A percentile compares a stretch with the other conserved stretches of the same genome.
Conservation (phyloP, 2,797 vertebrate genomes). For the Lagocephalus sceleratus region DNA sequence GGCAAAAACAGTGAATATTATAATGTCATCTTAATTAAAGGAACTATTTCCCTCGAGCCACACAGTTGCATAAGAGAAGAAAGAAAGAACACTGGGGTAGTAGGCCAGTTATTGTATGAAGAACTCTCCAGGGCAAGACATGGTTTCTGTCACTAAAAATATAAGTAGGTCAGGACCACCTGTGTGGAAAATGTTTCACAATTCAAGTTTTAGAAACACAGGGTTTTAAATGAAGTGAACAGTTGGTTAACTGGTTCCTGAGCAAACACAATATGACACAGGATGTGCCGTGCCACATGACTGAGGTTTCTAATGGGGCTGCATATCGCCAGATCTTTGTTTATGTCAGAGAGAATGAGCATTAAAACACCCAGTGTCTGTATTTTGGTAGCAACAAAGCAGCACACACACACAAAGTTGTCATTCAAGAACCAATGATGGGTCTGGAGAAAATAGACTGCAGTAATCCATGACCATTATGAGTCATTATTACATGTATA, state of each 20-base stretch:
- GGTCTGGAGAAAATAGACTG: conserved; percentile 10
- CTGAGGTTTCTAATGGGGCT: conserved; percentile 31
- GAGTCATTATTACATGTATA: background rate
- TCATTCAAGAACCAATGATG: conserved; percentile 19
- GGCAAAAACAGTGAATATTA: too few relatives aligned
- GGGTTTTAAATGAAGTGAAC: conserved; percentile 3
- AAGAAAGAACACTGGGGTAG: too few relatives aligned
- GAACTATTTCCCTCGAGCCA: too few relatives aligned
- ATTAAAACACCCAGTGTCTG: conserved; percentile 43
- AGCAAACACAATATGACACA: conserved; percentile 36
- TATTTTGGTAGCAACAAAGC: conserved; percentile 42
- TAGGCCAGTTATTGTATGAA: background rate
- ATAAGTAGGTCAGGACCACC: background rate
- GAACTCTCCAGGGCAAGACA: background rate
- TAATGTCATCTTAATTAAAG: too few relatives aligned
- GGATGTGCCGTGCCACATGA: conserved; percentile 26
- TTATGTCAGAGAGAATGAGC: conserved; percentile 28
- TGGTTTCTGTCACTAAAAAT: background rate
- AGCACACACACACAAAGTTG: conserved; percentile 26
- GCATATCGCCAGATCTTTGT: conserved; percentile 39
- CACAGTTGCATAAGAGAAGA: too few relatives aligned
- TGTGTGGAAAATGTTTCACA: conserved; percentile 10
- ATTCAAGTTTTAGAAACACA: background rate
- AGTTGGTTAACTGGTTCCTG: conserved; percentile 31
- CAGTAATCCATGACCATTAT: conserved; percentile 7